Evolutionary conservation across 2,113 vertebrate genomes (phyloP).

Genomic region (Campylomormyrus numenius): DNA sequence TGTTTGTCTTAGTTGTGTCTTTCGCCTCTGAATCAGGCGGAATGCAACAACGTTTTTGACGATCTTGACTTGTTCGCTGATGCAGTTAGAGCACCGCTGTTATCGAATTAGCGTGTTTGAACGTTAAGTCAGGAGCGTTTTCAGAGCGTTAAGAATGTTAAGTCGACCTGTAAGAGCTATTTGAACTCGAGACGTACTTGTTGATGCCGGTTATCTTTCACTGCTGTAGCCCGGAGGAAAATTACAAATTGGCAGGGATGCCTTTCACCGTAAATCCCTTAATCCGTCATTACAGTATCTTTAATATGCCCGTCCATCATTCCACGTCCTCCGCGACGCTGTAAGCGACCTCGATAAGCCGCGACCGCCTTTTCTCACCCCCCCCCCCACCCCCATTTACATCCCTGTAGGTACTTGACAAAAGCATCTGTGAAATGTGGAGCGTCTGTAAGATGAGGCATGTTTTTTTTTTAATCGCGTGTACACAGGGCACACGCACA

Average conservation of each 20-base stretch:
- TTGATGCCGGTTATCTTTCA: slow-evolving; percentile 5
- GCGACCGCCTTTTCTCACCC: not conserved
- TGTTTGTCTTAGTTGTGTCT: not conserved
- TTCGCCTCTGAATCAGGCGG: not conserved
- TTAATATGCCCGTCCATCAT: not conserved
- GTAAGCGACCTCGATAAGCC: not conserved
- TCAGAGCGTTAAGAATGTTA: not conserved
- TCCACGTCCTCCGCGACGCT: not conserved
- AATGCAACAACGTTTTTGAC: not conserved
- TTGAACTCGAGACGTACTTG: not conserved
- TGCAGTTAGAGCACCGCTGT: not conserved
- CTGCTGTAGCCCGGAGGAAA: not conserved
- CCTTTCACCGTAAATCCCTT: slow-evolving; percentile 5
- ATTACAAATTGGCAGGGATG: not conserved
- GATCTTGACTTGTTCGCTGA: not conserved
- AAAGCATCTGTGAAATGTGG: not conserved
- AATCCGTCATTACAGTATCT: slow-evolving; percentile 6
- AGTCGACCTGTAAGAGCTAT: not conserved
- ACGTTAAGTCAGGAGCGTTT: not conserved
- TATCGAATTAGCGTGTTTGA: not conserved
- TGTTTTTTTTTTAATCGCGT: not conserved
- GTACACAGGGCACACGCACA: not conserved
- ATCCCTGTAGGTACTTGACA: not conserved
- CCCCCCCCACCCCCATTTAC: not conserved
- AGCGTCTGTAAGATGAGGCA: not conserved